Evolutionary conservation across 1,140 invertebrate genomes (phyloP).

Genomic region (Drosophila ambigua): DNA sequence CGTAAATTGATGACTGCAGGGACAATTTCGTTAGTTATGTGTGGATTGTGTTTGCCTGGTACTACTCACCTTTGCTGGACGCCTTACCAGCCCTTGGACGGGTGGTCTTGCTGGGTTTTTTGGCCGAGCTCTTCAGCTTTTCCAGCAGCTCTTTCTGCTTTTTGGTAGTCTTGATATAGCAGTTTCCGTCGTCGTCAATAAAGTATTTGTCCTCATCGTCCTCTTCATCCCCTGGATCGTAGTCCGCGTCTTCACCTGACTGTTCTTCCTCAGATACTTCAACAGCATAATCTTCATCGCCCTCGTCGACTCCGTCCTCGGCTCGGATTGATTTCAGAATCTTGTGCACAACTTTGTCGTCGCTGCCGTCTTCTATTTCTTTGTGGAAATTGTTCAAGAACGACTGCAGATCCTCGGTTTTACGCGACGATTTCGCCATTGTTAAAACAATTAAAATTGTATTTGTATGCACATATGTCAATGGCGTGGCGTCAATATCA

Average conservation of each 20-base stretch:
- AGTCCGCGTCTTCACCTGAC: conserved; percentile 59
- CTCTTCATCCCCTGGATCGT: conserved; percentile 78
- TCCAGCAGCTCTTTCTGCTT: conserved; percentile 47
- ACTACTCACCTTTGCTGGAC: conserved; percentile 39
- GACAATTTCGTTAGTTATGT: background rate
- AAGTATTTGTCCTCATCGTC: conserved; percentile 82
- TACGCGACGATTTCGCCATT: conserved; percentile 30
- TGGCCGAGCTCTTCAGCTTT: conserved; percentile 27
- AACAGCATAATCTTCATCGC: conserved; percentile 11
- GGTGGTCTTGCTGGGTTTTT: conserved; percentile 1
- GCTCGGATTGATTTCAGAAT: conserved; percentile 27
- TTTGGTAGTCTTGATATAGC: conserved; percentile 64
- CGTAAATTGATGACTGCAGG: conserved; percentile 56
- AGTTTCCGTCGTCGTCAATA: conserved; percentile 85
- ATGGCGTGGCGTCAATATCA: no score
- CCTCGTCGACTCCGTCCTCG: conserved; percentile 19
- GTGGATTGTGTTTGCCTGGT: background rate
- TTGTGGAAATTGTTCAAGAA: conserved; percentile 94
- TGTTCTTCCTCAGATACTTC: background rate
- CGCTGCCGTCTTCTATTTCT: conserved; percentile 87
- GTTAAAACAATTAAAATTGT: no score
- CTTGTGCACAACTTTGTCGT: conserved; percentile 41
- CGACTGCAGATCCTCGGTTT: conserved; percentile 86
- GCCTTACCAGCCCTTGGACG: conserved; percentile 7
- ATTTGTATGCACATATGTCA: no score